These are phyloP conservation scores for Sarcophaga bullata DNA, from an alignment of 1,140 invertebrate genomes.

Conservation along the genomic window DNA sequence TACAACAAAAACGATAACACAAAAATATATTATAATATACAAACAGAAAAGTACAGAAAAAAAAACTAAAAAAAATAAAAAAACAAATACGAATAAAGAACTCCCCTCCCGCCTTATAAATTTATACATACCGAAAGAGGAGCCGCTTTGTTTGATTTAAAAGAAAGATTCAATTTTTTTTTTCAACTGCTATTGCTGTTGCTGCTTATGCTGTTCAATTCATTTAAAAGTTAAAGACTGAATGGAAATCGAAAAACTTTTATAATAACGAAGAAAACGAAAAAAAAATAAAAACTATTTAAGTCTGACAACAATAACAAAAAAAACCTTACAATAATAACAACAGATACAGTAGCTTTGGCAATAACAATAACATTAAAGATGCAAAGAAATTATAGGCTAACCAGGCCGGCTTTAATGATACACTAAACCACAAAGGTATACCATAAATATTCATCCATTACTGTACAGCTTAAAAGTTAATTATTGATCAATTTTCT, in stretches of 20 bases:
- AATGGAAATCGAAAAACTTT: no score
- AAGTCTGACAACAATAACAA: background rate
- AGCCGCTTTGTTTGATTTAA: slow-evolving; percentile 15
- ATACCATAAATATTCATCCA: no score
- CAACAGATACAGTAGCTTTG: no score
- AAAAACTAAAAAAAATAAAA: no score
- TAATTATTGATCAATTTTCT: no score
- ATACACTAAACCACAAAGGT: no score
- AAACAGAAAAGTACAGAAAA: background rate
- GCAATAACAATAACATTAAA: no score
- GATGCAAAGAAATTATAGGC: no score
- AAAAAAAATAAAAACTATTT: slow-evolving; percentile 1
- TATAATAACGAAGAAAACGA: background rate
- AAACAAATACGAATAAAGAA: background rate
- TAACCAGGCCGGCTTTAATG: no score
- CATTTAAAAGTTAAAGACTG: no score
- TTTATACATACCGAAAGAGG: background rate
- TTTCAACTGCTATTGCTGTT: background rate
- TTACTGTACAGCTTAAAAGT: no score
- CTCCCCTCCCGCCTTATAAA: background rate
- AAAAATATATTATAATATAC: background rate
- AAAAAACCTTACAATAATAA: background rate
- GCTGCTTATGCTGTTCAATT: no score
- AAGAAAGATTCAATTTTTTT: background rate
- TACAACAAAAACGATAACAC: background rate